Evolutionary conservation across 1,140 invertebrate genomes (phyloP).

Genomic region (Hylyphantes graminicola): DNA sequence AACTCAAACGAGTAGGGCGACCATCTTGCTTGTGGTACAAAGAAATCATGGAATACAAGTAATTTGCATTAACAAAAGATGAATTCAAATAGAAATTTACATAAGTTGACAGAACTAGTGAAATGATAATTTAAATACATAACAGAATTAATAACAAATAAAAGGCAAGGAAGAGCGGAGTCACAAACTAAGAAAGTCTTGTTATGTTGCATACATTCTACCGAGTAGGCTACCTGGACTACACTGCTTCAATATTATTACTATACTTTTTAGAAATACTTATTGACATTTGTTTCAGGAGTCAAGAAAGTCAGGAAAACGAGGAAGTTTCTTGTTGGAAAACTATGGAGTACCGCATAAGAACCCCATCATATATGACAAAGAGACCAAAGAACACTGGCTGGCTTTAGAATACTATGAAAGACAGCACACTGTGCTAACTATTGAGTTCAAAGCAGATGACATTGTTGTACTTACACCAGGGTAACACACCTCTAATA

Average conservation of each 20-base stretch:
- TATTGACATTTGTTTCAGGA: neutral
- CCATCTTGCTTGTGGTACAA: too few species aligned
- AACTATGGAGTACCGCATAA: constrained; percentile 44
- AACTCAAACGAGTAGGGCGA: too few species aligned
- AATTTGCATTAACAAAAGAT: too few species aligned
- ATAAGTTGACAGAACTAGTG: too few species aligned
- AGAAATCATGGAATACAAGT: too few species aligned
- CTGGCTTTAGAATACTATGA: constrained; percentile 47
- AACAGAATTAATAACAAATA: too few species aligned
- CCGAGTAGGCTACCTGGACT: too few species aligned
- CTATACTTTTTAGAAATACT: neutral
- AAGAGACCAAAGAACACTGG: constrained; percentile 51
- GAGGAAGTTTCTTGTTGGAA: constrained; percentile 35
- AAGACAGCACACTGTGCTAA: constrained; percentile 15
- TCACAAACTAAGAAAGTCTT: too few species aligned
- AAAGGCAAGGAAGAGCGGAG: too few species aligned
- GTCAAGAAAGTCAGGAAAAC: constrained; percentile 8
- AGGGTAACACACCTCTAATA: constrained; percentile 24
- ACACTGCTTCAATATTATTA: neutral
- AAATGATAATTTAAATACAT: too few species aligned
- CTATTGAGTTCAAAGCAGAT: constrained; percentile 41
- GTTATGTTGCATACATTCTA: too few species aligned
- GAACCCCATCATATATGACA: constrained; percentile 43
- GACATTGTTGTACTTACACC: constrained; percentile 24
- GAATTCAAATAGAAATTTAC: too few species aligned